A percentile compares a stretch with the other conserved stretches of the same genome.
Conservation (phyloP, 2,888 invertebrate species). For the Marronus borbonicus region DNA sequence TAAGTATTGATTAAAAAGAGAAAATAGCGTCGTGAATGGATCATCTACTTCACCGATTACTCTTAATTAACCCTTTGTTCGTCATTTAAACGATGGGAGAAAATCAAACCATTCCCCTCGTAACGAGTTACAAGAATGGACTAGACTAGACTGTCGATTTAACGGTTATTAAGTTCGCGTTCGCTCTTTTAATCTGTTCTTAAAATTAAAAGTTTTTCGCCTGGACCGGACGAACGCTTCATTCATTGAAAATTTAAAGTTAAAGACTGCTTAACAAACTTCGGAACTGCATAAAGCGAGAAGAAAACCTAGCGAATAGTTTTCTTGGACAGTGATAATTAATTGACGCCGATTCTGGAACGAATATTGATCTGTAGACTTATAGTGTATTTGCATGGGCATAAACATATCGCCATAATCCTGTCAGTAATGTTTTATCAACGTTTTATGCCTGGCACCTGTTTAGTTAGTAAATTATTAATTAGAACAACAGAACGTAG, state of each 20-base stretch:
- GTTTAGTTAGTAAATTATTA: constrained; percentile 4
- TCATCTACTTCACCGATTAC: neutral
- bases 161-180: constrained; percentile 21
- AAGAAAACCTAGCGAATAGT: neutral
- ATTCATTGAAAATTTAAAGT: constrained; percentile 20
- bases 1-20: too few species aligned
- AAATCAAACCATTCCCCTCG: neutral
- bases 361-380: neutral
- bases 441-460: neutral
- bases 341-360: neutral
- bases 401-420: too few species aligned
- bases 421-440: neutral
- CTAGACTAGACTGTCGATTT: constrained; percentile 2
- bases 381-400: neutral
- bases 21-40: neutral
- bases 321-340: constrained; percentile 2
- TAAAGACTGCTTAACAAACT: neutral
- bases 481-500: too few species aligned
- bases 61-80: constrained; percentile 28
- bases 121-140: too few species aligned
- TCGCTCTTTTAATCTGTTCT: neutral
- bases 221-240: neutral
- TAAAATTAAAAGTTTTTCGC: constrained; percentile 38
- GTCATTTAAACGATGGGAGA: neutral
- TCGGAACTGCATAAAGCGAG: neutral